Conservation (phyloP, 2,113 vertebrate genomes). For the Stercorarius parasiticus region DNA sequence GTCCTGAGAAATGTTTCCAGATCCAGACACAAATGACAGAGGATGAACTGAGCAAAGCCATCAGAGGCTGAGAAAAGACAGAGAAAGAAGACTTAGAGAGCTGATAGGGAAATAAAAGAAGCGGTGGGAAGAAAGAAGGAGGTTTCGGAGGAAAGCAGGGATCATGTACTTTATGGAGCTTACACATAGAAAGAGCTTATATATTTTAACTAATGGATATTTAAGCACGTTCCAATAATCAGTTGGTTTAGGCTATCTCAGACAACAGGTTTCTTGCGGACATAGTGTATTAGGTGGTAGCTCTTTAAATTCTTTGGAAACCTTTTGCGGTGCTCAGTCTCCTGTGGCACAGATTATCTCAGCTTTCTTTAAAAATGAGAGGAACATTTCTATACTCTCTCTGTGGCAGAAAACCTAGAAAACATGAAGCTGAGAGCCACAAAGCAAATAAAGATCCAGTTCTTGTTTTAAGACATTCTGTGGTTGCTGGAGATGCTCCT, state of each 20-base stretch:
- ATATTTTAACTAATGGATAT: background rate
- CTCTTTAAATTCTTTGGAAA: background rate
- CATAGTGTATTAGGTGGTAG: background rate
- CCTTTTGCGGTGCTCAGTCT: background rate
- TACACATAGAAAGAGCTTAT: background rate
- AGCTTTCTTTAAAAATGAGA: background rate
- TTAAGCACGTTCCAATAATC: background rate
- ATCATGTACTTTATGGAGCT: background rate
- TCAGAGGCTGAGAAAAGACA: conserved; percentile 7
- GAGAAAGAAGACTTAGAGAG: background rate
- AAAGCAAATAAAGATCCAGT: background rate
- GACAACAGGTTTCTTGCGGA: background rate
- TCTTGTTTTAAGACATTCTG: background rate
- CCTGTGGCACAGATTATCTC: background rate
- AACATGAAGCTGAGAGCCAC: background rate
- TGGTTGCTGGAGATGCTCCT: background rate
- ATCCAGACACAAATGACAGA: conserved; percentile 45
- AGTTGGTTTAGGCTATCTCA: background rate
- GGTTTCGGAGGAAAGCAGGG: background rate
- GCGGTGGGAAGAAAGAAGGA: background rate
- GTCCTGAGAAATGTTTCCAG: conserved; percentile 21
- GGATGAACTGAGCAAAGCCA: conserved; percentile 21
- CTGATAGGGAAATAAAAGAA: conserved; percentile 13
- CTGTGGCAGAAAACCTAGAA: background rate
- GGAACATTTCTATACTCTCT: background rate